These are phyloP conservation scores for Tetrapedia diversipes DNA, from an alignment of 2,888 invertebrate species.

Conservation along the genomic window DNA sequence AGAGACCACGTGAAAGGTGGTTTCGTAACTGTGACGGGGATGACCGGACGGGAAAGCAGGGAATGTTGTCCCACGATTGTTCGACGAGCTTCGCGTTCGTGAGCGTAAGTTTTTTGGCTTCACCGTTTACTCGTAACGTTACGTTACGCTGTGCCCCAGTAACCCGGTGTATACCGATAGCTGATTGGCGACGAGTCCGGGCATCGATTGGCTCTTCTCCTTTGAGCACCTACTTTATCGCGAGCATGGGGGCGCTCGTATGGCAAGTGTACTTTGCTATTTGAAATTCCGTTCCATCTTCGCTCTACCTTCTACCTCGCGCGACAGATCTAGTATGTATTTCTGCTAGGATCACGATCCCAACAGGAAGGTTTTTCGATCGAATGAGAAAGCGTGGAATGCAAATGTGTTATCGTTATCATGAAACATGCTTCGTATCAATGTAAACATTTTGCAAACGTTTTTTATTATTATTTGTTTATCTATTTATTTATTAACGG, in stretches of 20 bases:
- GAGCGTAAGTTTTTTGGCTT: constrained; percentile 63
- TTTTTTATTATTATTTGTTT: no score
- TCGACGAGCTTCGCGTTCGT: constrained; percentile 53
- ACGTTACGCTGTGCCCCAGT: constrained; percentile 58
- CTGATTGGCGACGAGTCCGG: constrained; percentile 37
- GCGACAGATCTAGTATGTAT: constrained; percentile 6
- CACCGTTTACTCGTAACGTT: constrained; percentile 43
- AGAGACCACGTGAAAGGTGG: constrained; percentile 11
- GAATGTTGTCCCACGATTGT: constrained; percentile 35
- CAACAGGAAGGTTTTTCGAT: constrained; percentile 1
- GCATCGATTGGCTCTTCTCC: constrained; percentile 53
- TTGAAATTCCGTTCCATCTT: constrained; percentile 15
- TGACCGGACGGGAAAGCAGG: background rate
- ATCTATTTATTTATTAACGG: no score
- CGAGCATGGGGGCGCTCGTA: background rate
- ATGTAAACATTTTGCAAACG: no score
- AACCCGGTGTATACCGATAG: constrained; percentile 49
- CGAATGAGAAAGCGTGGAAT: background rate
- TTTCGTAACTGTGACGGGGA: constrained; percentile 33
- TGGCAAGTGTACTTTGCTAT: background rate
- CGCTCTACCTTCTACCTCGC: background rate
- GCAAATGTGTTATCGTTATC: no score
- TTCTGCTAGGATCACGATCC: background rate
- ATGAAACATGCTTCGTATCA: no score
- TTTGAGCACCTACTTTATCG: constrained; percentile 4